Evolutionary conservation across 2,797 vertebrate genomes (phyloP).

Genomic region (Epinephelus coioides): DNA sequence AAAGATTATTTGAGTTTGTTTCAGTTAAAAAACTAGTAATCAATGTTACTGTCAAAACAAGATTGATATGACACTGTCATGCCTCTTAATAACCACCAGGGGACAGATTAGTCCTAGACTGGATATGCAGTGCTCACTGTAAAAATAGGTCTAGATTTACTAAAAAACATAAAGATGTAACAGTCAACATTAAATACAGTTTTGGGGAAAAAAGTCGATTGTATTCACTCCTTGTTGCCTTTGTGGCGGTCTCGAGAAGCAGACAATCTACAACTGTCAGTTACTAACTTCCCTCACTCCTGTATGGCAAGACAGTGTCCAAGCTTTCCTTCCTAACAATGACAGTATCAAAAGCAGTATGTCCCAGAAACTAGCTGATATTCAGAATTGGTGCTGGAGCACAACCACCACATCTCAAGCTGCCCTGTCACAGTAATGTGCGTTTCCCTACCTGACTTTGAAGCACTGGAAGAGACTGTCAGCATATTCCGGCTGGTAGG

Average conservation of each 20-base stretch:
- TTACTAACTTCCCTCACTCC: background rate
- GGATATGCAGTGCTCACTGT: background rate
- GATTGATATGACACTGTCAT: background rate
- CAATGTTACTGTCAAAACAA: background rate
- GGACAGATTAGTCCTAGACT: background rate
- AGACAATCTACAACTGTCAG: background rate
- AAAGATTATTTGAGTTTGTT: background rate
- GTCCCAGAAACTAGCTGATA: background rate
- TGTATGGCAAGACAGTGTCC: background rate
- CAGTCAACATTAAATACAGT: background rate
- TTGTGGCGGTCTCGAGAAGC: background rate
- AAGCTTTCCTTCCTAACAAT: background rate
- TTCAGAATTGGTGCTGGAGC: background rate
- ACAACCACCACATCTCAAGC: background rate
- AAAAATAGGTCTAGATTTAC: background rate
- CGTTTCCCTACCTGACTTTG: slow-evolving; percentile 89
- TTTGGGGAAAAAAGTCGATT: background rate
- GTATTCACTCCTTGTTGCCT: background rate
- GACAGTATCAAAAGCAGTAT: background rate
- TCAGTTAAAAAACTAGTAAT: background rate
- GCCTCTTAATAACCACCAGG: slow-evolving; percentile 30
- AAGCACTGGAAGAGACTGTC: slow-evolving; percentile 99
- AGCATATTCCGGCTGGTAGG: slow-evolving; percentile 93
- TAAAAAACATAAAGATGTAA: background rate
- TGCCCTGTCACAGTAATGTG: background rate